These are phyloP conservation scores for Rhynchotus rufescens DNA, from an alignment of 2,797 vertebrate species.

Conservation along the genomic window DNA sequence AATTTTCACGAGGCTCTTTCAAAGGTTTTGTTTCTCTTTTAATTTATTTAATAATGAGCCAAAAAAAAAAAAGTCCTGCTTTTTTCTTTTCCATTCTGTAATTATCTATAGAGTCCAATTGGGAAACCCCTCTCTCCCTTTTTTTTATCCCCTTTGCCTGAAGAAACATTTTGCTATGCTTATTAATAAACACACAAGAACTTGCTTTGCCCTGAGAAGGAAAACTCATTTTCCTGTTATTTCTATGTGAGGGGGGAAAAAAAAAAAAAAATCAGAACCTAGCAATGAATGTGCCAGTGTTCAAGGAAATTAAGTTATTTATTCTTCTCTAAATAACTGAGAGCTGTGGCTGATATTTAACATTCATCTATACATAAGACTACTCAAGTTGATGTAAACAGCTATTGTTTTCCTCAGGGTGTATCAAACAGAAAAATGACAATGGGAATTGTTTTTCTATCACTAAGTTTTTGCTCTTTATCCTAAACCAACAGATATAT, in stretches of 20 bases:
- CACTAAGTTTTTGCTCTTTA: neutral
- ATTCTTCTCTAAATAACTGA: neutral
- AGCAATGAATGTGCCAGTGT: neutral
- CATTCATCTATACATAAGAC: neutral
- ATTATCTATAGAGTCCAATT: neutral
- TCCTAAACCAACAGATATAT: slow-evolving; percentile 3
- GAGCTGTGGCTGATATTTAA: neutral
- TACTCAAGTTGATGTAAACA: neutral
- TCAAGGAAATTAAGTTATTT: neutral
- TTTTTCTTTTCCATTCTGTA: neutral
- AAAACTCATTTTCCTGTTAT: neutral
- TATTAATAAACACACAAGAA: neutral
- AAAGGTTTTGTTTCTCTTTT: neutral
- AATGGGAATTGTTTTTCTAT: neutral
- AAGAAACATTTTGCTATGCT: neutral
- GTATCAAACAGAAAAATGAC: neutral
- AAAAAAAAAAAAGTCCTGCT: neutral
- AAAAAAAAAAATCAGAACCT: neutral
- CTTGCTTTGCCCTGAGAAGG: neutral
- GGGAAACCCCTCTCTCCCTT: neutral
- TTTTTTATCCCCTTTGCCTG: neutral
- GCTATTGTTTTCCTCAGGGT: slow-evolving; percentile 5
- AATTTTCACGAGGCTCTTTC: neutral
- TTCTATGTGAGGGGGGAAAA: neutral
- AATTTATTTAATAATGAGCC: neutral